Conservation (phyloP, 35 echinoderm and acorn worm genomes). For the Ptychodera flava region DNA sequence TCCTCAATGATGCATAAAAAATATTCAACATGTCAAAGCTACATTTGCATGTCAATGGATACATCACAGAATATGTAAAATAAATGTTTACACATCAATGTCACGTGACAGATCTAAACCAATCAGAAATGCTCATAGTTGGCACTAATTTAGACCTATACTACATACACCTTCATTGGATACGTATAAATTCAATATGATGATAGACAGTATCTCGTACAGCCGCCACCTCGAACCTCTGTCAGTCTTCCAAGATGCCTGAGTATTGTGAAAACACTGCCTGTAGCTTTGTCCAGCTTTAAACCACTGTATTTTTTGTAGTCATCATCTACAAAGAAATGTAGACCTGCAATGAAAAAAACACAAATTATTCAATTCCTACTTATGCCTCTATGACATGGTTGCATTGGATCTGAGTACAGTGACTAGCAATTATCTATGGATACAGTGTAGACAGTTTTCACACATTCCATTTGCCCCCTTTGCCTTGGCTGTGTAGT, state of each 20-base stretch:
- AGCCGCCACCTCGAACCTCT: slow-evolving; percentile 66
- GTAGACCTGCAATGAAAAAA: slow-evolving; percentile 47
- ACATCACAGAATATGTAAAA: too few species aligned
- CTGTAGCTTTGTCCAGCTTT: slow-evolving; percentile 35
- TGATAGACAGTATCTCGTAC: slow-evolving; percentile 48
- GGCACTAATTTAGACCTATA: too few species aligned
- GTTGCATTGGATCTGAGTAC: neutral
- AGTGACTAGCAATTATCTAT: neutral
- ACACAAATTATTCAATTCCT: neutral
- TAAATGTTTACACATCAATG: too few species aligned
- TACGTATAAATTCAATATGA: too few species aligned
- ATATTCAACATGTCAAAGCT: too few species aligned
- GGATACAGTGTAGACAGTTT: neutral
- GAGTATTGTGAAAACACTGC: slow-evolving; percentile 68
- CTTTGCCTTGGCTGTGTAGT: neutral
- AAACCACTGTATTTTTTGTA: slow-evolving; percentile 51
- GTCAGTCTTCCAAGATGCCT: slow-evolving; percentile 66
- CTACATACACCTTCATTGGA: too few species aligned
- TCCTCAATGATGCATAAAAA: too few species aligned
- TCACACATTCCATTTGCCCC: neutral
- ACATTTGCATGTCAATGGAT: too few species aligned
- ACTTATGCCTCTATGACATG: neutral
- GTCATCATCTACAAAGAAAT: slow-evolving; percentile 83
- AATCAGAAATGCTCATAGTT: too few species aligned
- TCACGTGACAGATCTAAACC: too few species aligned